Percentiles rank a stretch among this genome's conserved stretches.
Conservation (phyloP, 2,113 vertebrate species). For the Sphyrna mokarran region DNA sequence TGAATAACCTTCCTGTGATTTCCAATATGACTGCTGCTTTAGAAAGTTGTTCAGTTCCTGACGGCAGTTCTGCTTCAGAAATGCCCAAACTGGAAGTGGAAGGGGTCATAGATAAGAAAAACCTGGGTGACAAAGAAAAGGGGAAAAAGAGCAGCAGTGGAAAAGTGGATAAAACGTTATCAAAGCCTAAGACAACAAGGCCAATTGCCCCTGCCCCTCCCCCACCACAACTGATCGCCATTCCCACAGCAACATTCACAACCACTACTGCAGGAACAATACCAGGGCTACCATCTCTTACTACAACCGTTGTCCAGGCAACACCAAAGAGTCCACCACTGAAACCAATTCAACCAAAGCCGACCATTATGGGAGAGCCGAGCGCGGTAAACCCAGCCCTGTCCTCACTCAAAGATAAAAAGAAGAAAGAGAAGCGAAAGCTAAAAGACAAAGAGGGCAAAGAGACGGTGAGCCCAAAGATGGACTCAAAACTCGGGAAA, state of each 20-base stretch:
- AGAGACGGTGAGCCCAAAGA: slow-evolving; percentile 69
- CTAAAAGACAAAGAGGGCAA: slow-evolving; percentile 87
- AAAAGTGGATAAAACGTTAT: slow-evolving; percentile 79
- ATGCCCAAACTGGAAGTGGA: slow-evolving; percentile 97
- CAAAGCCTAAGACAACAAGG: slow-evolving; percentile 82
- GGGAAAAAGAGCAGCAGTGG: slow-evolving; percentile 76
- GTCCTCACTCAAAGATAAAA: slow-evolving; percentile 81
- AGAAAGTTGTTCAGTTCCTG: slow-evolving; percentile 73
- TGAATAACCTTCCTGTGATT: slow-evolving; percentile 85
- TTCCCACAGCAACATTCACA: slow-evolving; percentile 78
- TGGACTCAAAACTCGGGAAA: slow-evolving; percentile 70
- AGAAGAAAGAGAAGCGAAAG: slow-evolving; percentile 91
- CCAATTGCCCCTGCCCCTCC: slow-evolving; percentile 84
- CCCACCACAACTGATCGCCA: slow-evolving; percentile 91
- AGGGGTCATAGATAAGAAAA: slow-evolving; percentile 88
- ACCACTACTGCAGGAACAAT: slow-evolving; percentile 66
- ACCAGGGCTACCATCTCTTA: slow-evolving; percentile 70
- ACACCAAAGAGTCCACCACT: slow-evolving; percentile 84
- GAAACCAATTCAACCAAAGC: slow-evolving; percentile 96
- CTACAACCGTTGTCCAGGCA: slow-evolving; percentile 75
- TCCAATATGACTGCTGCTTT: slow-evolving; percentile 88
- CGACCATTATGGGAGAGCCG: slow-evolving; percentile 82
- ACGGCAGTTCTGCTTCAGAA: slow-evolving; percentile 70
- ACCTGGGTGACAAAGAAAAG: slow-evolving; percentile 64
- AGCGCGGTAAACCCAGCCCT: slow-evolving; percentile 77